A percentile compares a stretch with the other conserved stretches of the same genome.
Evolutionary conservation across 2,888 invertebrate species (phyloP).

Genomic region (Blera fallax): DNA sequence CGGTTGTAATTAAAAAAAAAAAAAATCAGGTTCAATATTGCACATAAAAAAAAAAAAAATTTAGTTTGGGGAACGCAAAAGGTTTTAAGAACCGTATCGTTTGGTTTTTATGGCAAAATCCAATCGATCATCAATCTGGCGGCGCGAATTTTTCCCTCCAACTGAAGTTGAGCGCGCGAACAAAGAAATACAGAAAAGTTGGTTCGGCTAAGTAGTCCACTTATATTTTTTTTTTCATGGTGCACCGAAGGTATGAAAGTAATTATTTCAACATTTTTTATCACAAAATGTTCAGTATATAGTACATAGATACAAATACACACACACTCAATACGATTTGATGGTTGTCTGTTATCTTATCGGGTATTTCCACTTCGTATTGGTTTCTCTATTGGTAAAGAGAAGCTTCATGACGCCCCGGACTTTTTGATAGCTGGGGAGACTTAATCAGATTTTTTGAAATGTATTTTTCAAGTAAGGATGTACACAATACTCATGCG

Average conservation of each 20-base stretch:
- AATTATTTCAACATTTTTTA: conserved; percentile 47
- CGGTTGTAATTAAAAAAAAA: too few species aligned
- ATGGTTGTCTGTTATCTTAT: conserved; percentile 55
- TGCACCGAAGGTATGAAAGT: not conserved
- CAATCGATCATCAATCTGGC: conserved; percentile 70
- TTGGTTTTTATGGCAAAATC: conserved; percentile 60
- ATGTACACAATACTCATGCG: not conserved
- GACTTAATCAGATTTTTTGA: too few species aligned
- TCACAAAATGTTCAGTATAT: conserved; percentile 25
- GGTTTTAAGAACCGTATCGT: not conserved
- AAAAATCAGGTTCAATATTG: not conserved
- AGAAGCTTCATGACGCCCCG: conserved; percentile 11
- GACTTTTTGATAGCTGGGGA: not conserved
- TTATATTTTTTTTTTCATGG: not conserved
- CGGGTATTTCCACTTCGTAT: conserved; percentile 24
- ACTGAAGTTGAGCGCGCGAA: conserved; percentile 53
- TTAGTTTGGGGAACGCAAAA: conserved; percentile 39
- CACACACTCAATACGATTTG: conserved; percentile 5
- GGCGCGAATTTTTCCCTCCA: conserved; percentile 59
- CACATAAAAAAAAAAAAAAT: conserved; percentile 4
- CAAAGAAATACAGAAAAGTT: conserved; percentile 7
- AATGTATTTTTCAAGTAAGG: not conserved
- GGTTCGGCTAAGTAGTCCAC: conserved; percentile 13
- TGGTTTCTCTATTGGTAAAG: conserved; percentile 15
- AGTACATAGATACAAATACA: conserved; percentile 28